Conservation (phyloP, 2,113 vertebrate species). For the Nyctibius bracteatus region DNA sequence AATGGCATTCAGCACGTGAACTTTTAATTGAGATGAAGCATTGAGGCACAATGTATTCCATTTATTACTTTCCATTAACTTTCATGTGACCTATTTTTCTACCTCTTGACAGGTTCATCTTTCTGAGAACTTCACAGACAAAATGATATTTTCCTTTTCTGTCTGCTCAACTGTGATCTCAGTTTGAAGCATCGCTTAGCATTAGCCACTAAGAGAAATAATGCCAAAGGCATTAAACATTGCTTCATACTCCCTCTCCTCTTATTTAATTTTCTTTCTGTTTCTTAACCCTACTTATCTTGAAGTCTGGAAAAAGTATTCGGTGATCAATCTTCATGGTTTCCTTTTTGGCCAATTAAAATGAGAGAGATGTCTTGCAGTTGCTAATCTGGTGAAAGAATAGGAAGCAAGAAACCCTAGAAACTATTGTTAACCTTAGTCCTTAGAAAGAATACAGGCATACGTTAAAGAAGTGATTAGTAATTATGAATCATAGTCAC, state of each 20-base stretch:
- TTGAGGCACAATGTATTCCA: constrained; percentile 41
- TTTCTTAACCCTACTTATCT: not conserved
- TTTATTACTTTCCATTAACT: constrained; percentile 57
- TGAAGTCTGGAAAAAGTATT: not conserved
- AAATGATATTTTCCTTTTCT: constrained; percentile 24
- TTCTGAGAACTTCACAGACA: constrained; percentile 58
- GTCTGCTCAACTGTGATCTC: constrained; percentile 48
- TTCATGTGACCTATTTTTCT: constrained; percentile 59
- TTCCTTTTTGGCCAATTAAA: not conserved
- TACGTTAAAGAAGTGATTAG: not conserved
- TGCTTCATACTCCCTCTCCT: not conserved
- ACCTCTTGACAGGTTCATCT: constrained; percentile 65
- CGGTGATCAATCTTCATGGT: not conserved
- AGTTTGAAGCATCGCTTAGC: constrained; percentile 63
- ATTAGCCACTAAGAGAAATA: constrained; percentile 38
- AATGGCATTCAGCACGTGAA: constrained; percentile 57
- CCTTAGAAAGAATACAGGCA: not conserved
- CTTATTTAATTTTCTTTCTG: not conserved
- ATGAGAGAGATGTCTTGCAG: not conserved
- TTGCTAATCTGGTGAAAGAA: not conserved
- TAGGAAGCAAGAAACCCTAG: not conserved
- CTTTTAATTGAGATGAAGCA: constrained; percentile 69
- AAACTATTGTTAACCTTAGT: not conserved
- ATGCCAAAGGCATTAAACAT: not conserved
- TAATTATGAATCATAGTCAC: not conserved